Conservation (phyloP, 2,113 vertebrate genomes). For the Mionectes macconnelli region DNA sequence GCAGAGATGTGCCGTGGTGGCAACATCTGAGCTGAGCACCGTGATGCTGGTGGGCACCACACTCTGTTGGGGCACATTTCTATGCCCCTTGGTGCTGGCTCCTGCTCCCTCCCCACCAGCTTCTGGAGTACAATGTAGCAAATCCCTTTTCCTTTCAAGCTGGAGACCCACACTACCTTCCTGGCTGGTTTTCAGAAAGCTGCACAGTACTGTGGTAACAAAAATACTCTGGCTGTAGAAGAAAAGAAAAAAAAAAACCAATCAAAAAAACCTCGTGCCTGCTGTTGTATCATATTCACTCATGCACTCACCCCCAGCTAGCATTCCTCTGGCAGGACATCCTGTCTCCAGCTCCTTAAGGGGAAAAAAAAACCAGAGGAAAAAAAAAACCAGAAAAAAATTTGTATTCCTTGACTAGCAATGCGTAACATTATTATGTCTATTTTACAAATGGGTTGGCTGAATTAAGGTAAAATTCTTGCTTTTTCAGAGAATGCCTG, state of each 20-base stretch:
- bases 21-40: neutral
- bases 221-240: neutral
- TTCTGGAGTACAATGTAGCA: neutral
- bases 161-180: neutral
- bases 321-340: slow-evolving; percentile 38
- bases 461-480: neutral
- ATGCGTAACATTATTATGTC: neutral
- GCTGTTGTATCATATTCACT: slow-evolving; percentile 9
- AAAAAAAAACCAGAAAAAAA: neutral
- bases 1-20: neutral
- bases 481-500: neutral
- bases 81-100: neutral
- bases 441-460: neutral
- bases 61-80: neutral
- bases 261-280: neutral
- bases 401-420: neutral
- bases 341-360: neutral
- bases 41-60: neutral
- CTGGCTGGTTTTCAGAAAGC: neutral
- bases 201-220: neutral
- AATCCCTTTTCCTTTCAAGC: neutral
- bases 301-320: neutral
- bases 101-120: fast-evolving
- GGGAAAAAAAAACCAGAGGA: neutral
- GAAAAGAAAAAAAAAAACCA: neutral